Evolutionary conservation across 2,888 invertebrate species (phyloP).

Genomic region (Embidobia sp.): DNA sequence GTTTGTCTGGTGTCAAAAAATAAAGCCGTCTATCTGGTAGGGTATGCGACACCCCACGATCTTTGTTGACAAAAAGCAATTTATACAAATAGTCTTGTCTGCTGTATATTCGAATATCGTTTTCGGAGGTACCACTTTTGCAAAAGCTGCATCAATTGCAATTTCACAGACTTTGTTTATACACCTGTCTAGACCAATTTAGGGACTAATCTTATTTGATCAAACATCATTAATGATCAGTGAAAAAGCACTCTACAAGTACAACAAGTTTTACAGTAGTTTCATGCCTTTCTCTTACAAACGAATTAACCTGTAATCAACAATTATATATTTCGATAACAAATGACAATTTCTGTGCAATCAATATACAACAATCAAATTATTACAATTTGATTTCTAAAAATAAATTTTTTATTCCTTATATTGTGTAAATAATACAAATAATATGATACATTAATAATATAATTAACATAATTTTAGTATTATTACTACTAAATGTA

Average conservation of each 20-base stretch:
- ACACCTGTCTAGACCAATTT: slow-evolving; percentile 6
- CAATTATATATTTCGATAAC: too few species aligned
- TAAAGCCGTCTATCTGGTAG: slow-evolving; percentile 62
- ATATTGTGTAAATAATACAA: too few species aligned
- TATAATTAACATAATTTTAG: not conserved
- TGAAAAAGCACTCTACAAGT: slow-evolving; percentile 10
- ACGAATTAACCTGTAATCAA: too few species aligned
- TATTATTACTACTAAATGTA: too few species aligned
- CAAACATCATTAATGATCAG: slow-evolving; percentile 25
- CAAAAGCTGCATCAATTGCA: slow-evolving; percentile 24
- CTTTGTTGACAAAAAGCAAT: slow-evolving; percentile 61
- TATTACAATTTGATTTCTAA: too few species aligned
- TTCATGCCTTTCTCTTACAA: too few species aligned
- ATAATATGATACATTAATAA: not conserved
- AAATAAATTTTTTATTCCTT: too few species aligned
- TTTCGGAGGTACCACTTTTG: slow-evolving; percentile 33
- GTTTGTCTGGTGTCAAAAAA: slow-evolving; percentile 64
- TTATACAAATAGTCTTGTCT: slow-evolving; percentile 60
- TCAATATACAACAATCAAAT: too few species aligned
- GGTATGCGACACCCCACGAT: slow-evolving; percentile 53
- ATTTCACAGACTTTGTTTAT: slow-evolving; percentile 28
- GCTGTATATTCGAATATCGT: slow-evolving; percentile 52
- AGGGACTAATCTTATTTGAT: slow-evolving; percentile 25
- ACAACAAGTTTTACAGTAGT: too few species aligned
- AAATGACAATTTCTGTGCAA: too few species aligned